Conservation (phyloP, 2,797 vertebrate genomes). For the Lagothrix lagotricha region DNA sequence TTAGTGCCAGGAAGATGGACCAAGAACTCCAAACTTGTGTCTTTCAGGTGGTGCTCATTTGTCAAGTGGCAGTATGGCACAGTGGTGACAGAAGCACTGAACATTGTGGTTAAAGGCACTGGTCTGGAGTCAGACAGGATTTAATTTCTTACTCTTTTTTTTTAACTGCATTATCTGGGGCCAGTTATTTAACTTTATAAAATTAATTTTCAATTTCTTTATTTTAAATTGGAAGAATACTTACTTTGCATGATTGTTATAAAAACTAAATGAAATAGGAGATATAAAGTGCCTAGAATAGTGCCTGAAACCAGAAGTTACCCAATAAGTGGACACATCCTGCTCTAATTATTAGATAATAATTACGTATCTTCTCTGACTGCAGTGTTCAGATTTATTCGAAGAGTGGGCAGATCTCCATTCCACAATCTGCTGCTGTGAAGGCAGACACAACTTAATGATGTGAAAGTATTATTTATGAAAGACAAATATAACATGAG, state of each 20-base stretch:
- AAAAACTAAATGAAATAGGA: conserved; percentile 21
- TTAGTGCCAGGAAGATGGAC: neutral
- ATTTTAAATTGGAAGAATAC: neutral
- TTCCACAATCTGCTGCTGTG: neutral
- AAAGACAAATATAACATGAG: conserved; percentile 23
- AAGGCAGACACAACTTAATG: neutral
- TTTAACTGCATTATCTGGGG: neutral
- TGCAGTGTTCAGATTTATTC: neutral
- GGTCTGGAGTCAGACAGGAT: neutral
- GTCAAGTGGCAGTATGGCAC: neutral
- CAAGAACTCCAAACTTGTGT: neutral
- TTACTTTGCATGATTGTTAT: neutral
- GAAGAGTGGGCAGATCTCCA: conserved; percentile 20
- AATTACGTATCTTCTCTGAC: neutral
- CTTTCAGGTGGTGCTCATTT: neutral
- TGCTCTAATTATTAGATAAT: neutral
- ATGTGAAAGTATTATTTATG: conserved; percentile 25
- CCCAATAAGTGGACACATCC: neutral
- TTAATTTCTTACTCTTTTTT: neutral
- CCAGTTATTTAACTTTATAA: neutral
- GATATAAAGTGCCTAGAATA: neutral
- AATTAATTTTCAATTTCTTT: neutral
- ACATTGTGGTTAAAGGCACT: neutral
- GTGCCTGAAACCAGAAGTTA: neutral
- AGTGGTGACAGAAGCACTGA: neutral